phyloP scores from a whole-genome alignment of 2,797 vertebrate species.

The Mus caroli region DNA sequence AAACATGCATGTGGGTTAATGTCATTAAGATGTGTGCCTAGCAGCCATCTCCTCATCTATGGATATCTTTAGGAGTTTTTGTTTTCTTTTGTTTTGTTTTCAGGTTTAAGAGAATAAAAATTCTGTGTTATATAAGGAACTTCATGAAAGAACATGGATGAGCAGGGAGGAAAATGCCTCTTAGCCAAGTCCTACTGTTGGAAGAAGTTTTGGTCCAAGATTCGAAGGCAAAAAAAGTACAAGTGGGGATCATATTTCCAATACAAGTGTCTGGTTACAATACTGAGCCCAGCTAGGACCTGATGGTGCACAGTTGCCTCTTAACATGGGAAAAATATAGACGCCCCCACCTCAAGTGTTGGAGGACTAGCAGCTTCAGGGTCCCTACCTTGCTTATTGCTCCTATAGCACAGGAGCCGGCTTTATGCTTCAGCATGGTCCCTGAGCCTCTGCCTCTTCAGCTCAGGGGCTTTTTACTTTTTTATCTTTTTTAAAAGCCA shows the following conservation, averaged over 20 bases:
- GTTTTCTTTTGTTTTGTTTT: background rate
- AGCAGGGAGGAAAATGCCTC: conserved; percentile 1
- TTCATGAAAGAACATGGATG: conserved; percentile 46
- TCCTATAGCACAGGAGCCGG: background rate
- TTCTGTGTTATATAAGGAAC: conserved; percentile 47
- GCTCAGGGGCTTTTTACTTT: background rate
- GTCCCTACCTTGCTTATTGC: background rate
- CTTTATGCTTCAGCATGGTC: accelerated
- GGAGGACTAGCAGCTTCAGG: background rate
- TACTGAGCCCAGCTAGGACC: background rate
- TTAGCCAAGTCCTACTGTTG: conserved; percentile 45
- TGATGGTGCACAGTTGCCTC: background rate
- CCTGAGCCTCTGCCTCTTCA: background rate
- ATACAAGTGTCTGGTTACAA: conserved; percentile 14
- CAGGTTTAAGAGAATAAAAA: background rate
- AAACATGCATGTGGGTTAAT: background rate
- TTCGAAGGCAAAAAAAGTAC: conserved; percentile 60
- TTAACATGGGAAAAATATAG: background rate
- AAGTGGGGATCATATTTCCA: conserved; percentile 15
- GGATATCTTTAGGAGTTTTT: background rate
- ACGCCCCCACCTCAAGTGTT: background rate
- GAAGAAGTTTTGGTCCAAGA: conserved; percentile 64
- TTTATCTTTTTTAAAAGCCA: conserved; percentile 8
- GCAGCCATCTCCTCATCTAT: background rate
- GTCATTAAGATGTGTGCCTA: background rate